These are phyloP conservation scores for Smutsia temminckii DNA, from an alignment of 2,797 vertebrate species.

Conservation along the genomic window DNA sequence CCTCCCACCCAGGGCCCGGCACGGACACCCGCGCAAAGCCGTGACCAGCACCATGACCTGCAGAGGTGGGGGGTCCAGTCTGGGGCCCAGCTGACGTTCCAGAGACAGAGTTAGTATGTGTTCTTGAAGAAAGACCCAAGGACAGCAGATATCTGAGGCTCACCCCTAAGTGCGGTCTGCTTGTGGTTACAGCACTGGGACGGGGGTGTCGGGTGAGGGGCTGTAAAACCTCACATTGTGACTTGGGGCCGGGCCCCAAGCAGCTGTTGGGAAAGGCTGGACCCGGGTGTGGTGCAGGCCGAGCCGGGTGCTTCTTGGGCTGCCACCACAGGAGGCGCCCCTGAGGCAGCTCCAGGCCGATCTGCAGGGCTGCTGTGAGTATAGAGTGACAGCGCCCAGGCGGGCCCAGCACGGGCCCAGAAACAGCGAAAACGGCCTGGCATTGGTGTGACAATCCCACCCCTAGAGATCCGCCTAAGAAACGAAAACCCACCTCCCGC, in stretches of 20 bases:
- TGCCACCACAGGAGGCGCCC: too few relatives aligned
- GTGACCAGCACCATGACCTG: too few relatives aligned
- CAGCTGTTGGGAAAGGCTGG: not conserved
- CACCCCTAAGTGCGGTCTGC: not conserved
- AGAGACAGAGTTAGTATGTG: not conserved
- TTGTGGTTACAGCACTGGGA: accelerated
- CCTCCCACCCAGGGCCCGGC: not conserved
- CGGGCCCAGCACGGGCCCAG: not conserved
- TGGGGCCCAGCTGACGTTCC: not conserved
- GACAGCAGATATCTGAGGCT: not conserved
- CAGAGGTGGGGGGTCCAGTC: not conserved
- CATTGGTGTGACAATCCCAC: too few relatives aligned
- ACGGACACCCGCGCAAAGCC: not conserved
- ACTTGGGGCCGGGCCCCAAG: not conserved
- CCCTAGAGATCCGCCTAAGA: too few relatives aligned
- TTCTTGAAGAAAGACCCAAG: not conserved
- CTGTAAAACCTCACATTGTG: not conserved
- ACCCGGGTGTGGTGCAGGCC: not conserved
- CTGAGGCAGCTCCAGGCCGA: not conserved
- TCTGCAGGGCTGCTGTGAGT: too few relatives aligned
- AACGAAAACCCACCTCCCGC: too few relatives aligned
- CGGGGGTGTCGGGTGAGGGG: not conserved
- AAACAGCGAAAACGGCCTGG: too few relatives aligned
- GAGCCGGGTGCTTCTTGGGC: too few relatives aligned
- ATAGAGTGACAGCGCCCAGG: accelerated